Evolutionary conservation across 2,888 invertebrate species (phyloP).

Genomic region (Oxytorus armatus): DNA sequence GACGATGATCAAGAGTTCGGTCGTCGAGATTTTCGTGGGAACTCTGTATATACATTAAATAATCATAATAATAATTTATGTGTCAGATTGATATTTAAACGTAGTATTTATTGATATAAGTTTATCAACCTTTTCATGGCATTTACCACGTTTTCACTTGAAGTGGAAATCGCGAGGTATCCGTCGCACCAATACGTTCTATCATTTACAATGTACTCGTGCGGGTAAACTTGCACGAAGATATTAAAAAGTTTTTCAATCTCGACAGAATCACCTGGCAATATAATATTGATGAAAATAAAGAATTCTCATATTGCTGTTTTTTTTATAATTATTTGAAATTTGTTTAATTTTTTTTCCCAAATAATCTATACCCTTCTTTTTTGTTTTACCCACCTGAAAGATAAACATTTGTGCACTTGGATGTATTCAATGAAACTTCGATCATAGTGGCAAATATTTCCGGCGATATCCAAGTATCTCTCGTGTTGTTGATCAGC

Average conservation of each 20-base stretch:
- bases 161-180: constrained; percentile 73
- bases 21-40: constrained; percentile 71
- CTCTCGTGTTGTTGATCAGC: constrained; percentile 10
- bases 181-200: constrained; percentile 71
- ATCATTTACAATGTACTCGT: constrained; percentile 72
- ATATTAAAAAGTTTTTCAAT: constrained; percentile 71
- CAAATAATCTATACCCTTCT: no score
- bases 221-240: constrained; percentile 74
- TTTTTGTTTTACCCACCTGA: constrained; percentile 64
- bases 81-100: not conserved
- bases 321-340: not conserved
- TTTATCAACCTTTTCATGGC: not conserved
- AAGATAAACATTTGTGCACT: constrained; percentile 75
- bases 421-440: constrained; percentile 70
- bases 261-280: constrained; percentile 67
- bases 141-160: constrained; percentile 57
- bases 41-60: constrained; percentile 67
- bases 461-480: constrained; percentile 70
- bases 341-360: no score
- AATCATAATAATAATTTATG: constrained; percentile 6
- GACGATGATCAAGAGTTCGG: constrained; percentile 76
- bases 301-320: not conserved
- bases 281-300: not conserved
- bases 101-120: not conserved
- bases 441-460: constrained; percentile 71